Evolutionary conservation across 1,140 invertebrate species (phyloP), one percentile per base, ranked within the genome.

Genomic region (Phthorimaea operculella): DNA sequence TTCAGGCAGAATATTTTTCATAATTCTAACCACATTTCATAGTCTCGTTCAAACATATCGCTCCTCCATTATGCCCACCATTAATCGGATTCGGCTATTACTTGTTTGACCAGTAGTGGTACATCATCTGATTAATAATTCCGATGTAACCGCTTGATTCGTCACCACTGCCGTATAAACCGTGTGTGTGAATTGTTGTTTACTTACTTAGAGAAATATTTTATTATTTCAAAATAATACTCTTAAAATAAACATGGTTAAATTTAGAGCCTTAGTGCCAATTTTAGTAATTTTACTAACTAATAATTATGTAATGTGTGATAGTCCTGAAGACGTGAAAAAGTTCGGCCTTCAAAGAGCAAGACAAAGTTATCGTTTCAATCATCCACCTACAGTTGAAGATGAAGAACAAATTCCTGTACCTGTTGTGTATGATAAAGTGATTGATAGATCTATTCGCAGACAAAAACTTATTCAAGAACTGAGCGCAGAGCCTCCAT

Each of bases 141-240:
- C 36, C 36, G n/a, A 39, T 39, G 3, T n/a, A n/a, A 9, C 36
- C 10, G 36, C n/a, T 66, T 73, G 70, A 74, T 54, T 76, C 73
- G 73, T 75, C 69, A 68, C 68, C 72, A 77, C 73, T 74, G 63
- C 63, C 59, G 59, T 62, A 63, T 66, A 52, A 73, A 69, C 57
- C 76, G 76, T 63, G 66, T 64, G 53, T 55, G 70, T 62, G 63
- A 55, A 67, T 66, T 55, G 71, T 73, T 72, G 68, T 47, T 39
- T 39, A 39, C 33, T 10, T 8, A 45, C 2, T 47, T 15, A 47
- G 21, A 4, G 21, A 47, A 47, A 47, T 47, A 47, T 47, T 16
- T 9, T 47, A 17, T 42, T 1, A 47, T 9, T 47, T 16, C 3
- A 42, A 11, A 42, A n/a, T 42, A 42, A n/a, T 3, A 42, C 14